Evolutionary conservation across 2,113 vertebrate genomes (phyloP).

Genomic region (Tragelaphus imberbis): DNA sequence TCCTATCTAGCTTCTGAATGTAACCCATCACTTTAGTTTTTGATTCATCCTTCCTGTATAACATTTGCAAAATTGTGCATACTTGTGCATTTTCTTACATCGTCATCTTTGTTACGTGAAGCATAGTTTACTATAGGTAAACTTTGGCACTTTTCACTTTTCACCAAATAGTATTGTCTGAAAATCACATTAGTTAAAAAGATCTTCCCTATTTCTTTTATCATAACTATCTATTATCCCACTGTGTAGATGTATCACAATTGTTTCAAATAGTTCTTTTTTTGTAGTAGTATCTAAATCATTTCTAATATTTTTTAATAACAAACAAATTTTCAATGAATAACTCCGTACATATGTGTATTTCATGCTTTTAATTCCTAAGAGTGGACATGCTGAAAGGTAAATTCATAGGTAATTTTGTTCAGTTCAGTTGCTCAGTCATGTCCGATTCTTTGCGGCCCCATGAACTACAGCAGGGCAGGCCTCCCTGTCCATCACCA

Average conservation of each 20-base stretch:
- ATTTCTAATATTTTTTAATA: neutral
- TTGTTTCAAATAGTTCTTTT: neutral
- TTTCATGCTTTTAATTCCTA: neutral
- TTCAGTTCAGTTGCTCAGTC: accelerated
- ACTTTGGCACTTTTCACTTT: neutral
- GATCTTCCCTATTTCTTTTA: neutral
- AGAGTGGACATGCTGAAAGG: neutral
- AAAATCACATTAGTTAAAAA: neutral
- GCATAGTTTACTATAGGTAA: neutral
- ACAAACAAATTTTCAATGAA: neutral
- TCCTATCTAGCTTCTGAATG: neutral
- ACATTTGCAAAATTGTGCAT: neutral
- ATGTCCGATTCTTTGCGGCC: accelerated
- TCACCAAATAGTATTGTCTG: neutral
- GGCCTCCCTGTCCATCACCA: neutral
- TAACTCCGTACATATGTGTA: neutral
- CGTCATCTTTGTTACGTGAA: neutral
- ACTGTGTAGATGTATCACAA: neutral
- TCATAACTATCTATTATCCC: neutral
- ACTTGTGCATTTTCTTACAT: neutral
- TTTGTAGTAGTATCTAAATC: neutral
- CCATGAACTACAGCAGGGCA: accelerated
- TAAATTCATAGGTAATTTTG: neutral
- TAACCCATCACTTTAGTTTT: neutral
- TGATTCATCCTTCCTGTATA: neutral